These are phyloP conservation scores for Diogma glabrata DNA, from an alignment of 2,888 invertebrate genomes.

Conservation along the genomic window DNA sequence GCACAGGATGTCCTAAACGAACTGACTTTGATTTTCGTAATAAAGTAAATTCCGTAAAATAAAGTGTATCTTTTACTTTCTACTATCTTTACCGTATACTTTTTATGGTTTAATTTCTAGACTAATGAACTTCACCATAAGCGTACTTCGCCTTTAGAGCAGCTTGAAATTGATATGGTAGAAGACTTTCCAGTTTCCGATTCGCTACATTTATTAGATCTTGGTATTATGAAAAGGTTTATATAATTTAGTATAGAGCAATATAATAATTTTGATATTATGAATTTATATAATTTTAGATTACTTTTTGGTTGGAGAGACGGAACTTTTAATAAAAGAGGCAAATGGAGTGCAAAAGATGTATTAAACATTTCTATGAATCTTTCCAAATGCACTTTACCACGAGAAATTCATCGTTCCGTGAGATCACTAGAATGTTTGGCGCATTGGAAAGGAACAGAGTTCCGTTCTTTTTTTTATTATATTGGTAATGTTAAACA, in stretches of 20 bases:
- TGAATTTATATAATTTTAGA: neutral
- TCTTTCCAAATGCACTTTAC: constrained; percentile 1
- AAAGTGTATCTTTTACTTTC: neutral
- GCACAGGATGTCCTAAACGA: neutral
- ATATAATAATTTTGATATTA: neutral
- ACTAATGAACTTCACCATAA: constrained; percentile 9
- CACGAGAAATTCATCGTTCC: neutral
- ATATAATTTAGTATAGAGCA: neutral
- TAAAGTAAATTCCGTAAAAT: neutral
- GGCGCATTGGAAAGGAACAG: constrained; percentile 10
- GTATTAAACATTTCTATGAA: neutral
- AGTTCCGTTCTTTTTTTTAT: constrained; percentile 10
- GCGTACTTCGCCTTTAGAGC: neutral
- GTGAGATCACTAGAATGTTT: constrained; percentile 9
- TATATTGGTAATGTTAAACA: neutral
- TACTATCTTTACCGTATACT: neutral
- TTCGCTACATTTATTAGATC: constrained; percentile 4
- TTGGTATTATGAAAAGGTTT: constrained; percentile 4
- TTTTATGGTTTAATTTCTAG: neutral
- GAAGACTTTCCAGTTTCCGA: constrained; percentile 9
- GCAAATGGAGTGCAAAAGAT: neutral
- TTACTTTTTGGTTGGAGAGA: constrained; percentile 1
- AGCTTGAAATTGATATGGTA: constrained; percentile 10
- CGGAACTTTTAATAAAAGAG: neutral
- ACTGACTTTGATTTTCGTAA: neutral